These are phyloP conservation scores for Leuciscus idus DNA, from an alignment of 2,113 vertebrate species.

Conservation along the genomic window DNA sequence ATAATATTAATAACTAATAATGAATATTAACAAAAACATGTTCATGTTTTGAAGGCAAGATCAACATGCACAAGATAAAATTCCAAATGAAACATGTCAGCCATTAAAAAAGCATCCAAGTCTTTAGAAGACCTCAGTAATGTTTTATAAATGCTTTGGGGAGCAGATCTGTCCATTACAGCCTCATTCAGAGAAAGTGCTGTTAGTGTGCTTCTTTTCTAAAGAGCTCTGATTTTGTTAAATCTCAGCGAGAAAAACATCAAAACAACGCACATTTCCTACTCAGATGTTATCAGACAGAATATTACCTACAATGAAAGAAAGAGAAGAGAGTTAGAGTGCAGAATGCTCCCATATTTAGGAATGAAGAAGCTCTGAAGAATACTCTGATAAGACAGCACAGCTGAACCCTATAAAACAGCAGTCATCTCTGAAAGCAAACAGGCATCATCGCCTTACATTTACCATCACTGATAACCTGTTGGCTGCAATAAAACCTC, in stretches of 20 bases:
- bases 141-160: conserved; percentile 36
- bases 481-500: background rate
- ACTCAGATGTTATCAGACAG: background rate
- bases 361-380: background rate
- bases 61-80: background rate
- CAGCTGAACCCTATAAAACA: background rate
- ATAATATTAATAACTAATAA: too few species aligned
- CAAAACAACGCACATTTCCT: background rate
- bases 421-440: background rate
- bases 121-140: background rate
- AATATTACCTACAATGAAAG: background rate
- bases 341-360: background rate
- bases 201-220: conserved; percentile 1
- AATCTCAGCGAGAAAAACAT: background rate
- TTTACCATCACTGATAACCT: background rate
- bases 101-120: background rate
- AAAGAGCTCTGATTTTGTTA: conserved; percentile 25
- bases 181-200: conserved; percentile 7
- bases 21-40: background rate
- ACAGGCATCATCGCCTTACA: background rate
- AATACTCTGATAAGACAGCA: background rate
- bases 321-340: background rate
- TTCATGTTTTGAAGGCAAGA: background rate
- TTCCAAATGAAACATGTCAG: background rate
- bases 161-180: background rate